These are phyloP conservation scores for Mesorhabditis sp. DNA, from an alignment of 2,888 invertebrate species.

Conservation along the genomic window DNA sequence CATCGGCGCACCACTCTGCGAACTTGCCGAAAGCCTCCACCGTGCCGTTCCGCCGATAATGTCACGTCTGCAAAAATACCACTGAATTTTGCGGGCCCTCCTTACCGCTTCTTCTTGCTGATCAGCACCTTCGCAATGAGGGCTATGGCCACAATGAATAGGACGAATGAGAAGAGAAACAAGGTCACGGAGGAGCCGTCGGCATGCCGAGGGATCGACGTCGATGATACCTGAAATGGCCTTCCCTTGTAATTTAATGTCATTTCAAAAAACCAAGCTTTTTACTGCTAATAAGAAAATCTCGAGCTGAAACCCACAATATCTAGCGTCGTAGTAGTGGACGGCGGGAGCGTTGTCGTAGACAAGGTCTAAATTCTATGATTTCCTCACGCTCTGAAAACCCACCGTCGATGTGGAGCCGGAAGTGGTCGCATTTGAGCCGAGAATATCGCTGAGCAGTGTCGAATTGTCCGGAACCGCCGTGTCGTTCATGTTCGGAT, in stretches of 20 bases:
- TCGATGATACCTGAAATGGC: neutral
- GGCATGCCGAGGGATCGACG: neutral
- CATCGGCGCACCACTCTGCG: constrained; percentile 21
- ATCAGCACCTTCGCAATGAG: constrained; percentile 41
- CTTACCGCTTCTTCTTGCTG: constrained; percentile 37
- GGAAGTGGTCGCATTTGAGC: too few species aligned
- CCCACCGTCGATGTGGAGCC: too few species aligned
- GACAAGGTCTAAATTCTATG: neutral
- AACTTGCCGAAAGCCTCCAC: constrained; percentile 32
- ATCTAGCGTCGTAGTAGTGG: constrained; percentile 8
- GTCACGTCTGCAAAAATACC: constrained; percentile 20
- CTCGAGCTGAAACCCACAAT: neutral
- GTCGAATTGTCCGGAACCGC: too few species aligned
- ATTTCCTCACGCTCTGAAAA: too few species aligned
- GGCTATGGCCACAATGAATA: constrained; percentile 38
- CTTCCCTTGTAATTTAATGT: neutral
- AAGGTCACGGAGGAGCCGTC: constrained; percentile 27
- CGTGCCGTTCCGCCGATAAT: constrained; percentile 32
- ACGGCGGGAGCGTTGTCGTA: constrained; percentile 9
- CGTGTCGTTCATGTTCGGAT: too few species aligned
- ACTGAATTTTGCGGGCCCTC: neutral
- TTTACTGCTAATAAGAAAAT: neutral
- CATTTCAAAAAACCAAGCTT: neutral
- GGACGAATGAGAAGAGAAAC: constrained; percentile 33
- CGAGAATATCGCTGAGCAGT: too few species aligned